Conservation (phyloP, 2,888 invertebrate species). For the Herminia tarsipennalis region DNA sequence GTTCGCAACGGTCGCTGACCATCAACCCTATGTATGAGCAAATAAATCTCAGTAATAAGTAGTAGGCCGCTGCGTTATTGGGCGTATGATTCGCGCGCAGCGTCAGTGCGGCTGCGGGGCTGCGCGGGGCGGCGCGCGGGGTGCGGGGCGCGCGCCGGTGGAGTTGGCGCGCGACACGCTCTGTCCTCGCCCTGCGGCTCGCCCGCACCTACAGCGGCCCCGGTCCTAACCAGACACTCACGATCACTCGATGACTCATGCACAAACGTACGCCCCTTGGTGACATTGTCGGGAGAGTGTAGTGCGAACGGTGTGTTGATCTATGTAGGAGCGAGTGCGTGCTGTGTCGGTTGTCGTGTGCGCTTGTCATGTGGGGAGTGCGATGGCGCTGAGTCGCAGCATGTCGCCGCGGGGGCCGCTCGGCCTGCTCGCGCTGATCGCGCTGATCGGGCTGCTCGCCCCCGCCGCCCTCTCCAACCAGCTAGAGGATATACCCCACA, state of each 20-base stretch:
- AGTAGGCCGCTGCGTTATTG: constrained; percentile 79
- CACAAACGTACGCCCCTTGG: constrained; percentile 58
- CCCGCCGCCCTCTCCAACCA: constrained; percentile 87
- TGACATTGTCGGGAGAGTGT: constrained; percentile 61
- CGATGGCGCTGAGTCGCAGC: constrained; percentile 67
- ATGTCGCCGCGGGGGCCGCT: constrained; percentile 67
- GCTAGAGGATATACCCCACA: constrained; percentile 95
- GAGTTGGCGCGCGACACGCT: constrained; percentile 58
- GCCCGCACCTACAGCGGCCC: constrained; percentile 55
- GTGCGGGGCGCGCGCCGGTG: constrained; percentile 52
- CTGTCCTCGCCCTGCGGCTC: constrained; percentile 65
- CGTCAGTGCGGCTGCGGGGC: constrained; percentile 78
- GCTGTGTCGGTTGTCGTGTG: constrained; percentile 62
- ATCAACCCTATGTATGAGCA: constrained; percentile 72
- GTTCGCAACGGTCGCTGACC: constrained; percentile 61
- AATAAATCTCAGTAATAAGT: constrained; percentile 82
- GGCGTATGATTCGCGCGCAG: constrained; percentile 84
- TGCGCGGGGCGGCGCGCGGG: constrained; percentile 46
- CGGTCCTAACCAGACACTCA: constrained; percentile 55
- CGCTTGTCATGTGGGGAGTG: constrained; percentile 75
- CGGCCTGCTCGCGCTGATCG: constrained; percentile 67
- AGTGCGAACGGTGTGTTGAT: constrained; percentile 64
- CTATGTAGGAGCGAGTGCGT: constrained; percentile 63
- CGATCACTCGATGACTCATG: constrained; percentile 65
- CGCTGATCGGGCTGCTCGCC: constrained; percentile 68